Evolutionary conservation across 2,113 vertebrate species (phyloP).

Genomic region (Ahaetulla prasina): DNA sequence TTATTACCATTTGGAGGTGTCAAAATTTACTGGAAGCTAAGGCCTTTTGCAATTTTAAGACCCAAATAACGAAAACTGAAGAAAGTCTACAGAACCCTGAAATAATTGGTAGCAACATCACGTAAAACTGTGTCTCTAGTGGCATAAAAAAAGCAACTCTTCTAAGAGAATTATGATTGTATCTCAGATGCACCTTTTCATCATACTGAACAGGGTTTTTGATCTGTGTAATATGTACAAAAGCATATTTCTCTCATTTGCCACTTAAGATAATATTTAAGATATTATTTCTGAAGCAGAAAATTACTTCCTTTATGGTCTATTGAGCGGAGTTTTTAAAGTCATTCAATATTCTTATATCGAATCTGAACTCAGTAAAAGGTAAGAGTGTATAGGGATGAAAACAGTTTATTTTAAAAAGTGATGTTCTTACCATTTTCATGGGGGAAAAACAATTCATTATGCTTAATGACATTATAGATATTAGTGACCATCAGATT

Average conservation of each 20-base stretch:
- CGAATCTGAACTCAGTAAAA: background rate
- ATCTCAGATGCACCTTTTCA: background rate
- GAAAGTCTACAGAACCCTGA: background rate
- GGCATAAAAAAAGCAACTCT: background rate
- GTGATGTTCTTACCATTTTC: background rate
- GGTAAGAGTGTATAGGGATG: background rate
- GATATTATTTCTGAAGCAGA: background rate
- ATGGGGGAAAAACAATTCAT: background rate
- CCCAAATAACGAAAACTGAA: background rate
- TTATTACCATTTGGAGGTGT: background rate
- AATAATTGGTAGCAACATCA: background rate
- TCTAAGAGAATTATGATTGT: background rate
- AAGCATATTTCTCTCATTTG: background rate
- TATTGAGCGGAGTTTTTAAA: background rate
- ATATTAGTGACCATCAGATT: background rate
- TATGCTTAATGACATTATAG: background rate
- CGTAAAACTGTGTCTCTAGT: too few relatives aligned
- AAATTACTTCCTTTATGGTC: background rate
- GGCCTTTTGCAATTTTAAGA: background rate
- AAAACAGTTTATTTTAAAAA: background rate
- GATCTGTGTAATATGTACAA: background rate
- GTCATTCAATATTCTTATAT: background rate
- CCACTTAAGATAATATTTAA: background rate
- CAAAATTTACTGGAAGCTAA: background rate
- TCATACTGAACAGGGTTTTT: background rate